Conservation (phyloP, 2,797 vertebrate species). For the Gallinago nigripennis region DNA sequence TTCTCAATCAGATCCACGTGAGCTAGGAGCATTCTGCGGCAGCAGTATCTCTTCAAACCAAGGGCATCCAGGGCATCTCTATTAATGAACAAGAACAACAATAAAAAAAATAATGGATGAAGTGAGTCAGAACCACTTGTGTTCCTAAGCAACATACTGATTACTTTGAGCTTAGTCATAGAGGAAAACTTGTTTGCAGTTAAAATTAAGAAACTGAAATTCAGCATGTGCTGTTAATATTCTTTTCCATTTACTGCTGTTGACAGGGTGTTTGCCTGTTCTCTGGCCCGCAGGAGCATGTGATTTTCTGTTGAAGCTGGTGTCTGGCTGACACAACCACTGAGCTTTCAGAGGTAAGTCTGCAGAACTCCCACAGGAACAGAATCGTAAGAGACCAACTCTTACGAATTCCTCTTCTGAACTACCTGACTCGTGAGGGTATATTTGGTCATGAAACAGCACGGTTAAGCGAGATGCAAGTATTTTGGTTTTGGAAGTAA, state of each 20-base stretch:
- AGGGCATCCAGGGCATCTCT: slow-evolving; percentile 96
- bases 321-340: not conserved
- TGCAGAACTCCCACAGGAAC: not conserved
- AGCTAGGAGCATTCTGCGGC: slow-evolving; percentile 94
- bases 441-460: not conserved
- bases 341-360: not conserved
- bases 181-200: slow-evolving; percentile 1
- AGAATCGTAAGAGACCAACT: not conserved
- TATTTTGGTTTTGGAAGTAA: not conserved
- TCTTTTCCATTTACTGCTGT: not conserved
- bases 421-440: rapidly evolving
- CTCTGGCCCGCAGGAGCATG: not conserved
- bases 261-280: not conserved
- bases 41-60: slow-evolving; percentile 94
- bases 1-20: slow-evolving; percentile 98
- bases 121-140: slow-evolving; percentile 19
- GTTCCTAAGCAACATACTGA: slow-evolving; percentile 33
- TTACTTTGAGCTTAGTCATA: slow-evolving; percentile 34
- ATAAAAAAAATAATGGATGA: not conserved
- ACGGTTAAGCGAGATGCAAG: not conserved
- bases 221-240: not conserved
- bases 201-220: not conserved
- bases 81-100: slow-evolving; percentile 11
- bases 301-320: not conserved
- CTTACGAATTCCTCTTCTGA: not conserved